A percentile compares a stretch with the other conserved stretches of the same genome.
These are phyloP conservation scores for Drosophila bipectinata DNA, from an alignment of 1,140 invertebrate genomes.

Conservation along the genomic window DNA sequence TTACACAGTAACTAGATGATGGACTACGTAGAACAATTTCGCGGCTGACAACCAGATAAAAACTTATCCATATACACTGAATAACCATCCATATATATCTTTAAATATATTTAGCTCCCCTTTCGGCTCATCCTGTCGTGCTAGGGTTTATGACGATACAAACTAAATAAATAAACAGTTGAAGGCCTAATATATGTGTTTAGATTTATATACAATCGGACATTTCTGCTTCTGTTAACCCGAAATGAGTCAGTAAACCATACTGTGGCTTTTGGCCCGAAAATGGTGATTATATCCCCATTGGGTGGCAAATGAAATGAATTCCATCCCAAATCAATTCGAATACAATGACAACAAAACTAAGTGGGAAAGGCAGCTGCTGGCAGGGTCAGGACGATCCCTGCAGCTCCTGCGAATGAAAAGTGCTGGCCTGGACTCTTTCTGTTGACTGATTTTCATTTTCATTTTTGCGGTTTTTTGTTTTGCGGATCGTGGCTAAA, in stretches of 20 bases:
- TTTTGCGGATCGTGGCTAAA: conserved; percentile 45
- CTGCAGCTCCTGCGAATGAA: conserved; percentile 4
- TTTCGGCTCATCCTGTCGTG: conserved; percentile 4
- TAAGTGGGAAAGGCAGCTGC: conserved; percentile 17
- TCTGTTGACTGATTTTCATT: conserved; percentile 11
- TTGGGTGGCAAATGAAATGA: conserved; percentile 38
- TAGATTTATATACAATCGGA: conserved; percentile 50
- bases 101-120: background rate
- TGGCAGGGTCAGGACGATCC: background rate
- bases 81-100: conserved; percentile 49
- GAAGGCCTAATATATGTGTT: conserved; percentile 44
- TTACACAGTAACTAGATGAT: conserved; percentile 74
- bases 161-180: conserved; percentile 50
- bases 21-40: conserved; percentile 69
- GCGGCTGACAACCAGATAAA: conserved; percentile 72
- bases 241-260: conserved; percentile 45
- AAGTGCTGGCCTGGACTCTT: conserved; percentile 36
- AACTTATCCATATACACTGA: conserved; percentile 71
- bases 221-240: conserved; percentile 55
- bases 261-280: conserved; percentile 60
- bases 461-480: background rate
- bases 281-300: conserved; percentile 32
- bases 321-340: conserved; percentile 63
- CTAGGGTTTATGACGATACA: conserved; percentile 12
- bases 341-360: conserved; percentile 58